phyloP scores from a whole-genome alignment of 2,113 vertebrate species.

The Brachypodius melanocephalos region DNA sequence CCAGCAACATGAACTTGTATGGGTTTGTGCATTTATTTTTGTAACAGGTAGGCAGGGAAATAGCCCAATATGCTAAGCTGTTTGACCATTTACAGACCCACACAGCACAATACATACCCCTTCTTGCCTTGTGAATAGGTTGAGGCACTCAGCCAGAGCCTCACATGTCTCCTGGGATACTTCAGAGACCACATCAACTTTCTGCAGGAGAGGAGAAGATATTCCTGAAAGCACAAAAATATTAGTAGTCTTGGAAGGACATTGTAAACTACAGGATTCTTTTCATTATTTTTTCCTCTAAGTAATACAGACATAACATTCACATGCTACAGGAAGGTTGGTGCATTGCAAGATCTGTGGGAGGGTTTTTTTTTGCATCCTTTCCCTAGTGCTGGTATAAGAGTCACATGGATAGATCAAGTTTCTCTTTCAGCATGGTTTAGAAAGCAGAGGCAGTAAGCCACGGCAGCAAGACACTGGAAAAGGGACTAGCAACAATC shows the following conservation, averaged over 20 bases:
- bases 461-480: not conserved
- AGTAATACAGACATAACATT: not conserved
- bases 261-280: not conserved
- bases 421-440: not conserved
- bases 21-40: not conserved
- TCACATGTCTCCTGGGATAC: slow-evolving; percentile 83
- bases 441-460: not conserved
- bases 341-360: not conserved
- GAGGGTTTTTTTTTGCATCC: not conserved
- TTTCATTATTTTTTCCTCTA: not conserved
- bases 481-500: not conserved
- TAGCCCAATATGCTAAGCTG: not conserved
- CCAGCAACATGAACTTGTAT: not conserved
- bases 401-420: not conserved
- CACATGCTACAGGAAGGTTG: not conserved
- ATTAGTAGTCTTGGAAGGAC: not conserved
- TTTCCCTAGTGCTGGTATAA: not conserved
- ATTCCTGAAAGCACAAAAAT: slow-evolving; percentile 71
- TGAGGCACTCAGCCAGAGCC: slow-evolving; percentile 82
- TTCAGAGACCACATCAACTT: slow-evolving; percentile 83
- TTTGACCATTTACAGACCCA: not conserved
- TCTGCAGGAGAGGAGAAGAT: slow-evolving; percentile 76
- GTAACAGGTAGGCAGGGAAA: not conserved
- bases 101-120: slow-evolving; percentile 75
- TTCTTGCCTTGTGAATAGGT: slow-evolving; percentile 86